Evolutionary conservation across 2,113 vertebrate species (phyloP).

Genomic region (Myrmophylax atrothorax): DNA sequence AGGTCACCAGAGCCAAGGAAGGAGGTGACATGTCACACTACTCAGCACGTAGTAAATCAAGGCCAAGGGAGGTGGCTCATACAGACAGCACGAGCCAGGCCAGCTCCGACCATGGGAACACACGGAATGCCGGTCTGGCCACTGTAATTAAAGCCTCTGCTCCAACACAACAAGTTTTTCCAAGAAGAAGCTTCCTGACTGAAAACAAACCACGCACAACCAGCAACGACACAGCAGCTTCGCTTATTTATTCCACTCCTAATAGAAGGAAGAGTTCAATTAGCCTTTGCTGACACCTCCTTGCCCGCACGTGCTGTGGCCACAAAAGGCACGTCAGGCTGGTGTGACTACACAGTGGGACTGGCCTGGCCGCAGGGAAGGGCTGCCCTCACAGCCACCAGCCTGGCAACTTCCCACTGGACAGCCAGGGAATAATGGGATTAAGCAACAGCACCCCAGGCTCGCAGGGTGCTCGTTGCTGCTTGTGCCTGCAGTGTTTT

Average conservation of each 20-base stretch:
- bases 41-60: background rate
- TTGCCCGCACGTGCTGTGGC: background rate
- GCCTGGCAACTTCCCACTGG: background rate
- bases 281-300: background rate
- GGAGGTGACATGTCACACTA: rapidly evolving
- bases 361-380: background rate
- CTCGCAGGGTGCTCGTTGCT: background rate
- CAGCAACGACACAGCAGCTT: background rate
- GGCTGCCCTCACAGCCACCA: background rate
- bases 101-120: background rate
- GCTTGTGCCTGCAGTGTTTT: background rate
- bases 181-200: background rate
- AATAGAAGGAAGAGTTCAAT: conserved; percentile 8
- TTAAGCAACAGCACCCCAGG: background rate
- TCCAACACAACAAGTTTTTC: background rate
- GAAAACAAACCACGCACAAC: background rate
- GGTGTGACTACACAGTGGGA: rapidly evolving
- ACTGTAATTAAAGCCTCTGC: background rate
- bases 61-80: background rate
- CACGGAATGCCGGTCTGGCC: rapidly evolving
- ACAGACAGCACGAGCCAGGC: background rate
- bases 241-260: background rate
- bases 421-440: background rate
- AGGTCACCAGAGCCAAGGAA: background rate
- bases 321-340: background rate